Percentiles rank a stretch among this genome's conserved stretches.
Conservation (phyloP, 2,113 vertebrate species). For the Brachypodius melanocephalos region DNA sequence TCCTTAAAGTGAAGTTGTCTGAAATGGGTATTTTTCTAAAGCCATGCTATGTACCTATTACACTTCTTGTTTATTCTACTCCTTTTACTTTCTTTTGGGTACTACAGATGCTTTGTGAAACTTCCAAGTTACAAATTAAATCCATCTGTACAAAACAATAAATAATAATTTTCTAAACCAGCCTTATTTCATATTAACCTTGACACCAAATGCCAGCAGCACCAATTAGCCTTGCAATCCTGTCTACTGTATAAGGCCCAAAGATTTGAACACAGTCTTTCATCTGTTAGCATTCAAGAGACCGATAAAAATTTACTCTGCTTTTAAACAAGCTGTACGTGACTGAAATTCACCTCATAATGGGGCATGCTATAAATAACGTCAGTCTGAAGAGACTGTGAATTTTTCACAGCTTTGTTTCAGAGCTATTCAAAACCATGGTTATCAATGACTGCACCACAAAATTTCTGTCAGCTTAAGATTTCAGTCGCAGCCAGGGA, state of each 20-base stretch:
- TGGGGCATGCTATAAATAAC: slow-evolving; percentile 64
- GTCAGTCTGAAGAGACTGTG: slow-evolving; percentile 69
- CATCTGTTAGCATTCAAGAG: slow-evolving; percentile 70
- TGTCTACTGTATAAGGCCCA: slow-evolving; percentile 48
- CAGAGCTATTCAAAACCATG: slow-evolving; percentile 72
- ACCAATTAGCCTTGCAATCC: slow-evolving; percentile 64
- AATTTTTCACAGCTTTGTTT: slow-evolving; percentile 75
- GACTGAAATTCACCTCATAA: slow-evolving; percentile 73
- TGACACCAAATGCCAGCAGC: not conserved
- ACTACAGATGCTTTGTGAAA: slow-evolving; percentile 66
- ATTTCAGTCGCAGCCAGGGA: slow-evolving; percentile 63
- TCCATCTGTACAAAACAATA: slow-evolving; percentile 69
- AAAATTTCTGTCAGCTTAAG: slow-evolving; percentile 54
- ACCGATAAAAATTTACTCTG: slow-evolving; percentile 73
- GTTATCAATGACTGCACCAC: slow-evolving; percentile 73
- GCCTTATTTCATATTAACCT: slow-evolving; percentile 65
- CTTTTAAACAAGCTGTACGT: slow-evolving; percentile 67
- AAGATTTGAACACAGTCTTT: slow-evolving; percentile 66
- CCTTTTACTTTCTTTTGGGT: slow-evolving; percentile 29
- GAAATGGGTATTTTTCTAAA: slow-evolving; percentile 1
- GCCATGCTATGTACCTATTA: not conserved
- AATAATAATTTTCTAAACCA: slow-evolving; percentile 55
- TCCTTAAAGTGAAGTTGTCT: not conserved
- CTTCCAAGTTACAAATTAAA: slow-evolving; percentile 72
- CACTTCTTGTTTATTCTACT: slow-evolving; percentile 20